Percentiles rank a stretch among this genome's conserved stretches.
These are phyloP conservation scores for Emydoidea blandingii DNA, from an alignment of 2,797 vertebrate genomes.

Conservation along the genomic window DNA sequence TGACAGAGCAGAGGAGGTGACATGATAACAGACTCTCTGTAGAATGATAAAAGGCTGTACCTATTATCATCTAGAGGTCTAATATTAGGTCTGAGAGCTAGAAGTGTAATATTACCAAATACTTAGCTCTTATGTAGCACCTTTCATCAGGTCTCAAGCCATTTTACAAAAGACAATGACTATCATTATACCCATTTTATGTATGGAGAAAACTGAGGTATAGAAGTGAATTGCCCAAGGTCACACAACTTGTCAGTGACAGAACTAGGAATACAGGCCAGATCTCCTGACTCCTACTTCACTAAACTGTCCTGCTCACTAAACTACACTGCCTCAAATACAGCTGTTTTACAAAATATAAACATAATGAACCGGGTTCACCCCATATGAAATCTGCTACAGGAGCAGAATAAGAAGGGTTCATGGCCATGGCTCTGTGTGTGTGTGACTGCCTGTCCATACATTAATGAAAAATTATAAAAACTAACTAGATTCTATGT, in stretches of 20 bases:
- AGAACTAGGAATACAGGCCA: neutral
- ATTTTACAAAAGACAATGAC: neutral
- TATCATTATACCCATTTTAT: neutral
- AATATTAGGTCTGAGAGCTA: neutral
- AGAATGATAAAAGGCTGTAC: too few relatives aligned
- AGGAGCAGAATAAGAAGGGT: neutral
- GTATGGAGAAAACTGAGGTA: neutral
- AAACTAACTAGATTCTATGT: neutral
- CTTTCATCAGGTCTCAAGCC: neutral
- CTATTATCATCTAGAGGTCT: too few relatives aligned
- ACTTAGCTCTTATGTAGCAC: neutral
- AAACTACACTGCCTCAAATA: too few relatives aligned
- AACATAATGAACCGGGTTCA: neutral
- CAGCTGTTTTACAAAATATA: neutral
- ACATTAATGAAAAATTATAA: neutral
- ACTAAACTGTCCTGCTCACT: neutral
- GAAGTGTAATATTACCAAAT: neutral
- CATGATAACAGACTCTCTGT: too few relatives aligned
- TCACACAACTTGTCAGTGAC: neutral
- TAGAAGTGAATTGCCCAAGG: neutral
- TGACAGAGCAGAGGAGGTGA: too few relatives aligned
- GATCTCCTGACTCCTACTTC: neutral
- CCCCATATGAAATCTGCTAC: neutral
- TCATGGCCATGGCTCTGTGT: neutral
- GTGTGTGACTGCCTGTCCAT: neutral